phyloP scores from a whole-genome alignment of 2,888 invertebrate genomes.

The Biston betularia region DNA sequence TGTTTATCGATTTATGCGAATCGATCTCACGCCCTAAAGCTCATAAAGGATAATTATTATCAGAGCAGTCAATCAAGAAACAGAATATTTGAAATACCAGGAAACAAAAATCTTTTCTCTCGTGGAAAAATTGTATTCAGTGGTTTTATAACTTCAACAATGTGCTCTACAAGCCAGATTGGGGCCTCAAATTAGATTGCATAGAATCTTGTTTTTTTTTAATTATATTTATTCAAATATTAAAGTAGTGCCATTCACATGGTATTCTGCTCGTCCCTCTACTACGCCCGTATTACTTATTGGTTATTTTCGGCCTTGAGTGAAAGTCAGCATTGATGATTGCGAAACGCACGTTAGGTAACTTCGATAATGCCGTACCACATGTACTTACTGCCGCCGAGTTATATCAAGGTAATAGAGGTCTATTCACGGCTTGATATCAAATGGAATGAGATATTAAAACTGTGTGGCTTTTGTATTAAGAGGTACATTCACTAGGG shows the following conservation, averaged over 20 bases:
- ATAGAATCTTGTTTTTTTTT: too few species aligned
- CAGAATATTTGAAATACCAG: too few species aligned
- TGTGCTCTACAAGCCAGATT: too few species aligned
- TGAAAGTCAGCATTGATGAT: slow-evolving; percentile 67
- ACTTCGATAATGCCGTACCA: slow-evolving; percentile 34
- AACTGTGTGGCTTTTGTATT: neutral
- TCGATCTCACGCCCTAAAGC: too few species aligned
- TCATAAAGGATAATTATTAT: too few species aligned
- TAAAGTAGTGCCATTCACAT: neutral
- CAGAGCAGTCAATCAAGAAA: too few species aligned
- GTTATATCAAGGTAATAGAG: slow-evolving; percentile 14
- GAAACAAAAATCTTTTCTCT: too few species aligned
- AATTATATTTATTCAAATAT: too few species aligned
- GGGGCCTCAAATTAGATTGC: too few species aligned
- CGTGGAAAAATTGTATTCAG: too few species aligned
- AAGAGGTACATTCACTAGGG: neutral
- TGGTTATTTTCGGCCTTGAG: slow-evolving; percentile 76
- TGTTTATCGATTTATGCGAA: too few species aligned
- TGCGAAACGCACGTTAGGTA: slow-evolving; percentile 48
- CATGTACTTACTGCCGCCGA: slow-evolving; percentile 25
- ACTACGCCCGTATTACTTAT: slow-evolving; percentile 52
- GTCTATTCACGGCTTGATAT: slow-evolving; percentile 18
- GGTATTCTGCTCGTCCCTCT: slow-evolving; percentile 38
- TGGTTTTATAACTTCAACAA: too few species aligned
- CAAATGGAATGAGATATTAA: slow-evolving; percentile 7